Percentiles rank a stretch among this genome's conserved stretches.
phyloP scores from a whole-genome alignment of 2,888 invertebrate species.

The Sacculina carcini region DNA sequence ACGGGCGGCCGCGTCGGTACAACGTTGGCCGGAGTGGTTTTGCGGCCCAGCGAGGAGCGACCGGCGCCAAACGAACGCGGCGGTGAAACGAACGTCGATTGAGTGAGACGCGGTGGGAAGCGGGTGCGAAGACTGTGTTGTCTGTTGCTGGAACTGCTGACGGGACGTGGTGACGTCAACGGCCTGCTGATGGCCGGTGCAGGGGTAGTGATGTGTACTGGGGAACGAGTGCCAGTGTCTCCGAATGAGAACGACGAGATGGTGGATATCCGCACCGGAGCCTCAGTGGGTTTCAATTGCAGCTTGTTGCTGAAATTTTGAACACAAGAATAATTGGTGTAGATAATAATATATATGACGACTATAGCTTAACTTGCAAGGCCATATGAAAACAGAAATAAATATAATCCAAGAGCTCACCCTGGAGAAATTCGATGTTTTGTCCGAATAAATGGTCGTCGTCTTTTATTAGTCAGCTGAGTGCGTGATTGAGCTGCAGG shows the following conservation, averaged over 20 bases:
- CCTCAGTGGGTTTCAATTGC: not conserved
- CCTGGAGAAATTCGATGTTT: too few relatives aligned
- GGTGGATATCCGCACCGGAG: not conserved
- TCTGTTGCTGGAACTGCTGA: too few relatives aligned
- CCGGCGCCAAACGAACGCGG: not conserved
- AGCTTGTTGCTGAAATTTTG: not conserved
- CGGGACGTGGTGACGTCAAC: too few relatives aligned
- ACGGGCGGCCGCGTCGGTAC: not conserved
- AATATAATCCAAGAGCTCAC: too few relatives aligned
- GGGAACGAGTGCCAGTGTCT: not conserved
- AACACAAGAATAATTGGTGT: too few relatives aligned
- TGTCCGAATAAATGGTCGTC: too few relatives aligned
- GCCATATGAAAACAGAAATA: too few relatives aligned
- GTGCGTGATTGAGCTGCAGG: too few relatives aligned
- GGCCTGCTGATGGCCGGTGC: not conserved
- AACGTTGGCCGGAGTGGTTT: not conserved
- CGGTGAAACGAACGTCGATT: not conserved
- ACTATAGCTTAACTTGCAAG: too few relatives aligned
- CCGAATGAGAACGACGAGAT: slow-evolving; percentile 1
- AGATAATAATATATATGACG: too few relatives aligned
- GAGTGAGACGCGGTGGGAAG: not conserved
- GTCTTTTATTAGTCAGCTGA: too few relatives aligned
- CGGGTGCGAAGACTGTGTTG: too few relatives aligned
- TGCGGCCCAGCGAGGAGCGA: not conserved
- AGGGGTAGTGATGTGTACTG: not conserved